A percentile compares a stretch with the other conserved stretches of the same genome.
phyloP scores from a whole-genome alignment of 2,888 invertebrate genomes.

The Acanthosepion esculentum region DNA sequence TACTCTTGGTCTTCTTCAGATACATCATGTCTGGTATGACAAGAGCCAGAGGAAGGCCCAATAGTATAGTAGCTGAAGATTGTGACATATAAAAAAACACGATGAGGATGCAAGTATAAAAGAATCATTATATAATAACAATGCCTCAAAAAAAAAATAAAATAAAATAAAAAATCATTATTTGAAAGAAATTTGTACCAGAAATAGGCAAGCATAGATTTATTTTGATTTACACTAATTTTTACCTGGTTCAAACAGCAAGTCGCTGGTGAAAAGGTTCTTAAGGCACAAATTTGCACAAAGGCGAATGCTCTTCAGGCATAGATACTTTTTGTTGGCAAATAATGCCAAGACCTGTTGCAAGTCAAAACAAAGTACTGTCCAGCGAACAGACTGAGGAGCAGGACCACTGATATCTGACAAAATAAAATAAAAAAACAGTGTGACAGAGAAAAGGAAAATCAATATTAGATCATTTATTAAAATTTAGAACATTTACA shows the following conservation, averaged over 20 bases:
- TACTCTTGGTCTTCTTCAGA: too few relatives aligned
- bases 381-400: constrained; percentile 72
- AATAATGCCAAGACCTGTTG: constrained; percentile 72
- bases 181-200: too few relatives aligned
- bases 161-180: too few relatives aligned
- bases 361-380: constrained; percentile 73
- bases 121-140: too few relatives aligned
- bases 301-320: constrained; percentile 70
- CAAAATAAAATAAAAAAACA: constrained; percentile 49
- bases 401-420: constrained; percentile 71
- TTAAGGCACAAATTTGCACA: constrained; percentile 75
- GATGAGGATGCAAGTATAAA: too few relatives aligned
- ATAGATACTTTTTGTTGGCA: constrained; percentile 71
- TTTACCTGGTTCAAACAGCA: constrained; percentile 73
- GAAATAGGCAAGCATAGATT: too few relatives aligned
- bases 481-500: neutral
- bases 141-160: too few relatives aligned
- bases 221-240: neutral
- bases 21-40: too few relatives aligned
- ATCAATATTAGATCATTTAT: neutral
- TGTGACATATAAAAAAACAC: too few relatives aligned
- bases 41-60: too few relatives aligned
- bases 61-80: too few relatives aligned
- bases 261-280: constrained; percentile 74
- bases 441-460: neutral